Conservation (phyloP, 2,113 vertebrate genomes). For the Dissostichus mawsoni region DNA sequence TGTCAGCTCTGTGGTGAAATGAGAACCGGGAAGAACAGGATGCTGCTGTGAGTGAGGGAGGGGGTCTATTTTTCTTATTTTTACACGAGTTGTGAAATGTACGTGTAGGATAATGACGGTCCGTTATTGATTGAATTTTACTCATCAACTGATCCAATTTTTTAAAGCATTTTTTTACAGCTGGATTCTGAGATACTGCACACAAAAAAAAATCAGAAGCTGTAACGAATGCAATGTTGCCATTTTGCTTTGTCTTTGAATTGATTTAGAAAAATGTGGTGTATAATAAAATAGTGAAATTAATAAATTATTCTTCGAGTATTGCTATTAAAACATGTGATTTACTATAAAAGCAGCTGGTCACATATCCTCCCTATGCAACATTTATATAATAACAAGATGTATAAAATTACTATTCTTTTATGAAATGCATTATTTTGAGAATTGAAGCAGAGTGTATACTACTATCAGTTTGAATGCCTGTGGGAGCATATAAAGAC, state of each 20-base stretch:
- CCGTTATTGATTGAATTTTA: neutral
- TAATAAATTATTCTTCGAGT: no score
- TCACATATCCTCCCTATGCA: no score
- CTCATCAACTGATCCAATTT: neutral
- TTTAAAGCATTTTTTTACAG: neutral
- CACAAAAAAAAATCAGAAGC: neutral
- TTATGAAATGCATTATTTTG: no score
- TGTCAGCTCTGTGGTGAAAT: conserved; percentile 12
- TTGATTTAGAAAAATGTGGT: no score
- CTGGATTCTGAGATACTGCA: neutral
- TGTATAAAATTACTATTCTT: no score
- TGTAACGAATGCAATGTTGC: neutral
- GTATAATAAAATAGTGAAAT: no score
- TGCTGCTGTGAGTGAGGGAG: neutral
- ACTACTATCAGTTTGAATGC: neutral
- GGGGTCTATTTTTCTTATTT: neutral
- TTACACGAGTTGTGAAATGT: conserved; percentile 1
- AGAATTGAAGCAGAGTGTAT: no score
- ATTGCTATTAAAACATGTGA: no score
- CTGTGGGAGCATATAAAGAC: neutral
- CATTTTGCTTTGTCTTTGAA: neutral
- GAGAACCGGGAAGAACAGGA: conserved; percentile 8
- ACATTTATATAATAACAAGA: no score
- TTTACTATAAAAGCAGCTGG: no score
- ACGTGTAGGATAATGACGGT: conserved; percentile 6